Evolutionary conservation across 1,140 invertebrate species (phyloP).

Genomic region (Glossosoma conforme): DNA sequence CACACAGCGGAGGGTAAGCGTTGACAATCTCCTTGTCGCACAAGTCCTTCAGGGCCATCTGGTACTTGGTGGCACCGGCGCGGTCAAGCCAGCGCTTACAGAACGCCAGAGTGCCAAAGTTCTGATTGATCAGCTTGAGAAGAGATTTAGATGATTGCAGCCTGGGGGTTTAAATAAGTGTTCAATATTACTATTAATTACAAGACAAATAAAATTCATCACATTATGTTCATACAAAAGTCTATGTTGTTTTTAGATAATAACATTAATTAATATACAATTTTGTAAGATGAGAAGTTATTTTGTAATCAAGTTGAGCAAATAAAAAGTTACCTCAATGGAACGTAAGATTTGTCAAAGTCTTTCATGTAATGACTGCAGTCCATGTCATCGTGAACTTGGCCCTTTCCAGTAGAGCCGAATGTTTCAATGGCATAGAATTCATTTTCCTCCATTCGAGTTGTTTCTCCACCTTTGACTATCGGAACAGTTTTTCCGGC

Average conservation of each 20-base stretch:
- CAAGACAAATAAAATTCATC: neutral
- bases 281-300: no score
- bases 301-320: no score
- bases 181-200: neutral
- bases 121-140: constrained; percentile 93
- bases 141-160: constrained; percentile 89
- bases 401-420: constrained; percentile 94
- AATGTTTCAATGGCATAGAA: constrained; percentile 99
- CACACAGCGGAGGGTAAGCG: constrained; percentile 96
- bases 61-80: constrained; percentile 93
- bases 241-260: no score
- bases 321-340: constrained; percentile 54
- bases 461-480: constrained; percentile 96
- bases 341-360: constrained; percentile 90
- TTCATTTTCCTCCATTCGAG: constrained; percentile 98
- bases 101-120: constrained; percentile 97
- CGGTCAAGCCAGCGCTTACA: constrained; percentile 98
- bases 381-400: constrained; percentile 99
- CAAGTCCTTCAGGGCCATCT: constrained; percentile 97
- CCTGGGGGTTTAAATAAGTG: constrained; percentile 50
- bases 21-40: constrained; percentile 95
- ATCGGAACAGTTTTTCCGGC: constrained; percentile 99
- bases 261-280: no score
- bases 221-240: no score
- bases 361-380: constrained; percentile 99